Base-by-base conservation (phyloP, 2,113 vertebrate species). In the Lepus americanus region DNA sequence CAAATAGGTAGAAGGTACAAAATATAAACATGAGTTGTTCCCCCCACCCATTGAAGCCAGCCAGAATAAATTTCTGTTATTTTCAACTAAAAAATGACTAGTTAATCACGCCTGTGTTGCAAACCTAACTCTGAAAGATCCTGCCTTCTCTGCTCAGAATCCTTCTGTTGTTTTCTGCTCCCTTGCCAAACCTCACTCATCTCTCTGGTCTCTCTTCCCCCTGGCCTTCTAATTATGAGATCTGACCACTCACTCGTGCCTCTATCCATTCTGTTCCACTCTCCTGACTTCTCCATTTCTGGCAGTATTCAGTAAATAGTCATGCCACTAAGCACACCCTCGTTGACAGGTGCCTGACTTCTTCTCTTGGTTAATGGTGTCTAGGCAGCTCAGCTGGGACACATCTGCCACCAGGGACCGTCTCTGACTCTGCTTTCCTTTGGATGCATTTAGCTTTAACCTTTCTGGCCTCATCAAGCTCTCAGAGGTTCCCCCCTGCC, bases 381-480 rank as follows among this genome's bases (percentile, higher is more conserved):
- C 53, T 92, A 61, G 63, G 83, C 53, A 70, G 80, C 67, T 25
- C 72, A 70, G 59, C 64, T 22, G 80, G 66, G 84, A 94, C 25
- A 53, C 29, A 59, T 63, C 53, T 67, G 84, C 77, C 92, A 82
- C 51, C 1, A 27, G 33, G 79, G 22, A 72, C 33, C 64, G 53
- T 51, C 55, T 73, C 44, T 69, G 67, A 73, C 77, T 81, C 89
- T 64, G 87, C 55, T 96, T 93, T 93, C 77, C 90, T 85, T 90
- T 77, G 76, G 80, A 93, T 33, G 49, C 95, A 94, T 55, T 96
- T 96, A 90, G 72, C 63, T 76, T 92, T 95, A 59, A 86, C 87
- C 89, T 95, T 73, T 78, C 74, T 63, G 49, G 81, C 90, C 61
- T 78, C 87, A 69, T 44, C 72, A 39, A 36, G 77, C 73, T 64